phyloP scores from a whole-genome alignment of 2,113 vertebrate genomes.

The Thunnus thynnus region DNA sequence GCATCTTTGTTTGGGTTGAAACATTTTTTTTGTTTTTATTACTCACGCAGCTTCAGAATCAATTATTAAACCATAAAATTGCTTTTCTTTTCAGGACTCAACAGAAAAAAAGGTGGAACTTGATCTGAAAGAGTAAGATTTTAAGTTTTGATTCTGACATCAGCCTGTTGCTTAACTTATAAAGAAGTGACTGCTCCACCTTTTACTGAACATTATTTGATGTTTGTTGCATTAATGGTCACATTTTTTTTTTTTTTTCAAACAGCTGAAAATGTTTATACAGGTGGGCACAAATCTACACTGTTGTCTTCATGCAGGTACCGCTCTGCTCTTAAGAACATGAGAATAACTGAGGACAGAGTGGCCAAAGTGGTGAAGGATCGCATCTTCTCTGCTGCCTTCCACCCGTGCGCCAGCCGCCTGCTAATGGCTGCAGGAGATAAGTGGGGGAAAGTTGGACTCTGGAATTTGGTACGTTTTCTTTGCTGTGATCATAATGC shows the following conservation, averaged over 20 bases:
- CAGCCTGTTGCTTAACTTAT: neutral
- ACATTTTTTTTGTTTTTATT: neutral
- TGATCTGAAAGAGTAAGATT: slow-evolving; percentile 71
- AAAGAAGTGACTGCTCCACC: neutral
- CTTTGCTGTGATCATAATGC: neutral
- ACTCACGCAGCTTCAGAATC: neutral
- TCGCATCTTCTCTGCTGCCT: slow-evolving; percentile 84
- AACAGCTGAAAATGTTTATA: neutral
- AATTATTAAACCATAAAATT: neutral
- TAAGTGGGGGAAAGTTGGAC: slow-evolving; percentile 86
- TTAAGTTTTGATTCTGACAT: neutral
- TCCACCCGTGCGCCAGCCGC: slow-evolving; percentile 88
- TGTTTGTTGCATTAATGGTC: neutral
- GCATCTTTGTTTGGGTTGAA: neutral
- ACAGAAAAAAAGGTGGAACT: slow-evolving; percentile 26
- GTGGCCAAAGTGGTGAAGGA: slow-evolving; percentile 87
- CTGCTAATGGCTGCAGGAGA: slow-evolving; percentile 90
- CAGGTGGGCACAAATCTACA: neutral
- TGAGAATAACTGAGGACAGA: slow-evolving; percentile 80
- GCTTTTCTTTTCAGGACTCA: slow-evolving; percentile 40
- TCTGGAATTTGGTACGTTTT: slow-evolving; percentile 90
- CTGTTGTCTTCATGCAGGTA: slow-evolving; percentile 83
- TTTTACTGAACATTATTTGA: neutral
- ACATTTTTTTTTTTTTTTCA: neutral
- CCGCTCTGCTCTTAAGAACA: slow-evolving; percentile 75